Percentiles rank a stretch among this genome's conserved stretches.
phyloP scores from a whole-genome alignment of 2,888 invertebrate species.

The Tholera decimalis region DNA sequence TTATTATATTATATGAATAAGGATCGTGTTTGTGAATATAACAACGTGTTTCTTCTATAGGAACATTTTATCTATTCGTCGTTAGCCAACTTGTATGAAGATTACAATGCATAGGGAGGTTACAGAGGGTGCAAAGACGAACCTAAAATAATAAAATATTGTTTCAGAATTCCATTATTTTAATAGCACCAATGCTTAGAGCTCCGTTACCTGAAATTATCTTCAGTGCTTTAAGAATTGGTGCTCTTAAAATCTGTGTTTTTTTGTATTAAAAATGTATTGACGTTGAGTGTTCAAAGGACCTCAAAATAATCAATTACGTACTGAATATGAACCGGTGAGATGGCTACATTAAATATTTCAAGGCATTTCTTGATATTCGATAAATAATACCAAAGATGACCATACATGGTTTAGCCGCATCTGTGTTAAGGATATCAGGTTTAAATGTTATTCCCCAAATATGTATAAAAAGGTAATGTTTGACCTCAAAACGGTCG shows the following conservation, averaged over 20 bases:
- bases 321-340: too few species aligned
- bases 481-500: slow-evolving; percentile 15
- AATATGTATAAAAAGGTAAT: slow-evolving; percentile 24
- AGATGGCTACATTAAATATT: too few species aligned
- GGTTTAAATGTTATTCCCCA: slow-evolving; percentile 38
- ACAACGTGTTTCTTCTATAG: neutral
- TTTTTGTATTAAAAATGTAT: too few species aligned
- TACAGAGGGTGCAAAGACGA: neutral
- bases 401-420: slow-evolving; percentile 15
- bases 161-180: too few species aligned
- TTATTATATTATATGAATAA: slow-evolving; percentile 1
- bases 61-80: neutral
- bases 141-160: too few species aligned
- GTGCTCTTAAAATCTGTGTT: too few species aligned
- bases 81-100: neutral
- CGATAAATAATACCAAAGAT: slow-evolving; percentile 18
- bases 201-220: too few species aligned
- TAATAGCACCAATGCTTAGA: too few species aligned
- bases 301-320: too few species aligned
- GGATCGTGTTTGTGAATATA: neutral
- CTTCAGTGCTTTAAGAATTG: too few species aligned
- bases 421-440: slow-evolving; percentile 62
- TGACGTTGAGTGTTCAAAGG: too few species aligned
- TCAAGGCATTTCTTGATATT: slow-evolving; percentile 2
- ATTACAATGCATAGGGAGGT: neutral